phyloP scores from a whole-genome alignment of 2,113 vertebrate genomes.

The Callipepla californica region DNA sequence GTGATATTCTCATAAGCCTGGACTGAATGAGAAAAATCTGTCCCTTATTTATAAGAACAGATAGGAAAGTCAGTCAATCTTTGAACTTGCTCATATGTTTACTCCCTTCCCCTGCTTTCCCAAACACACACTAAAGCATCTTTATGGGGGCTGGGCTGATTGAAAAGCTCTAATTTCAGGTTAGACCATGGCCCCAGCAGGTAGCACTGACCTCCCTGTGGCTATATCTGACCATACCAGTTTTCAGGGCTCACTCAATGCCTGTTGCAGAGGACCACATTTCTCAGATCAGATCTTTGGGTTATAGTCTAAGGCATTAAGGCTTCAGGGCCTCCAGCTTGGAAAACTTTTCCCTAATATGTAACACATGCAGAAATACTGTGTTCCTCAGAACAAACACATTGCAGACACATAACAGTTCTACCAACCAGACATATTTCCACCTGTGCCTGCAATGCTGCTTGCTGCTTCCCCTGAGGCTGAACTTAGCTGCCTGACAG shows the following conservation, averaged over 20 bases:
- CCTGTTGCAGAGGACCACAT: neutral
- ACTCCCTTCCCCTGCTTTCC: neutral
- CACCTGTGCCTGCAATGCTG: conserved; percentile 6
- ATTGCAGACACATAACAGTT: neutral
- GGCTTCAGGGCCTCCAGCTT: conserved; percentile 14
- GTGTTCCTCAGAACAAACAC: neutral
- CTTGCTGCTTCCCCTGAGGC: neutral
- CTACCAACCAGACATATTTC: neutral
- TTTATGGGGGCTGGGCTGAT: neutral
- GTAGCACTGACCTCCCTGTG: neutral
- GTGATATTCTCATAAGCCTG: conserved; percentile 75
- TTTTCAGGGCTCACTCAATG: neutral
- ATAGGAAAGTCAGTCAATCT: conserved; percentile 12
- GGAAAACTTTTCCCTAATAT: neutral
- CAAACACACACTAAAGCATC: conserved; percentile 9
- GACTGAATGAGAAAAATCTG: conserved; percentile 59
- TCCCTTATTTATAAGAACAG: conserved; percentile 42
- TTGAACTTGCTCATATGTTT: conserved; percentile 32
- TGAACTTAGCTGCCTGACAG: neutral
- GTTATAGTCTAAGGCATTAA: neutral
- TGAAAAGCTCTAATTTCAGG: neutral
- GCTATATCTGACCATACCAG: neutral
- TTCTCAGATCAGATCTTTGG: neutral
- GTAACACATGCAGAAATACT: neutral
- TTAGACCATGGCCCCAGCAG: neutral